phyloP scores from a whole-genome alignment of 2,797 vertebrate genomes.

The Acanthurus lineatus region DNA sequence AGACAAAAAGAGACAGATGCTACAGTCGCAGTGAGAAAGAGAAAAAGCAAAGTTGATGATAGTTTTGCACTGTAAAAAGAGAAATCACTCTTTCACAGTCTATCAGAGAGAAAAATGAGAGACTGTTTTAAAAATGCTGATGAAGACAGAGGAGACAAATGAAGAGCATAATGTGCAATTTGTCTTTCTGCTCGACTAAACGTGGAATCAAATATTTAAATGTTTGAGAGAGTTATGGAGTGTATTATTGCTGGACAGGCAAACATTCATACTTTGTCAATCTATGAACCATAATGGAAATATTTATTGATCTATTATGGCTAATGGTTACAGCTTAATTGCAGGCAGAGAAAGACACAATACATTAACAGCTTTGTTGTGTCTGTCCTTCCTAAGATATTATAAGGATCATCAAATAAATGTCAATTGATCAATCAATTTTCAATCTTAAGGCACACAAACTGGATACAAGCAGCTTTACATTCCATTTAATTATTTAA shows the following conservation, averaged over 20 bases:
- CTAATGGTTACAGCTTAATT: slow-evolving; percentile 22
- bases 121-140: slow-evolving; percentile 67
- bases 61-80: slow-evolving; percentile 62
- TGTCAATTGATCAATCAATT: slow-evolving; percentile 12
- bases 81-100: slow-evolving; percentile 71
- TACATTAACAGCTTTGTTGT: slow-evolving; percentile 17
- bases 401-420: background rate
- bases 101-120: slow-evolving; percentile 76
- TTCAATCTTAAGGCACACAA: slow-evolving; percentile 33
- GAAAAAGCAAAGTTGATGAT: slow-evolving; percentile 44
- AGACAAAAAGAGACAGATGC: slow-evolving; percentile 45
- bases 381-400: background rate
- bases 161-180: slow-evolving; percentile 62
- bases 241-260: slow-evolving; percentile 28
- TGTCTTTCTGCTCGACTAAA: slow-evolving; percentile 67
- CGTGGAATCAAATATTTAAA: slow-evolving; percentile 61
- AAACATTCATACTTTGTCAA: slow-evolving; percentile 39
- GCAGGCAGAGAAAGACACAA: slow-evolving; percentile 7
- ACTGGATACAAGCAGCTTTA: slow-evolving; percentile 27
- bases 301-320: slow-evolving; percentile 27
- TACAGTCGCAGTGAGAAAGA: slow-evolving; percentile 28
- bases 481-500: slow-evolving; percentile 38
- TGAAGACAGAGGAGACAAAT: slow-evolving; percentile 75
- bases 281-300: slow-evolving; percentile 22
- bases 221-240: slow-evolving; percentile 27